Base-by-base conservation (phyloP, 1,140 invertebrate species). In the Lasaia peninsularis region DNA sequence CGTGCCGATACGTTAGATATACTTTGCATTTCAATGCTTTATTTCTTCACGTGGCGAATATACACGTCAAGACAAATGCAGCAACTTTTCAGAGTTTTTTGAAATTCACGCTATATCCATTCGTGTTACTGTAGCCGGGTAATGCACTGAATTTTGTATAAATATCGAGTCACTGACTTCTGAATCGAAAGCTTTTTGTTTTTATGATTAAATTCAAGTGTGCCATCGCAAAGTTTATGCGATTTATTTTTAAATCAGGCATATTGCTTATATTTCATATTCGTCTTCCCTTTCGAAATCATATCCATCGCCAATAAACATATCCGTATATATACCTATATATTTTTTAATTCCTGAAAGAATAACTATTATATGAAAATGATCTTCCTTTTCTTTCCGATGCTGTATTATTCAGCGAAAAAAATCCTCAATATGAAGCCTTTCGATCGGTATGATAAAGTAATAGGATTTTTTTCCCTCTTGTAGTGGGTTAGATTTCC, bases 91-190 rank as follows among this genome's bases (percentile, higher is more conserved):
- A 18, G 35, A 7, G 10, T 10, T 40, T 48, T 10, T 7, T 44
- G 9, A 16, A 11, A 16, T 32, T 58, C 49, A 57, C 35, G 24
- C 21, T 50, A 24, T 6, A 2, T 11, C 31, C 10, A 55, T 59
- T 20, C 40, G 7, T 28, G 2, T 21, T 8, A 32, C 35, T 52
- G 33, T 31, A 53, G 40, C 50, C n/a, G 16, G 28, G 49, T 50
- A 77, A 31, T 60, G 69, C 67, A 62, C 71, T 70, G 67, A 76
- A 75, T 78, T 71, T 75, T 76, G 73, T 67, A 73, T 77, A 62
- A 67, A 68, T 72, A 71, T 57, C 63, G 68, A 75, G 78, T 80
- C 75, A 83, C 58, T 78, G 78, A 83, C 75, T 71, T 60, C 37
- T 62, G 63, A 64, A 58, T 31, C 21, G 50, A 52, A 28, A 44